These are phyloP conservation scores for Cephalotes varians DNA, from an alignment of 2,888 invertebrate genomes.

Conservation along the genomic window DNA sequence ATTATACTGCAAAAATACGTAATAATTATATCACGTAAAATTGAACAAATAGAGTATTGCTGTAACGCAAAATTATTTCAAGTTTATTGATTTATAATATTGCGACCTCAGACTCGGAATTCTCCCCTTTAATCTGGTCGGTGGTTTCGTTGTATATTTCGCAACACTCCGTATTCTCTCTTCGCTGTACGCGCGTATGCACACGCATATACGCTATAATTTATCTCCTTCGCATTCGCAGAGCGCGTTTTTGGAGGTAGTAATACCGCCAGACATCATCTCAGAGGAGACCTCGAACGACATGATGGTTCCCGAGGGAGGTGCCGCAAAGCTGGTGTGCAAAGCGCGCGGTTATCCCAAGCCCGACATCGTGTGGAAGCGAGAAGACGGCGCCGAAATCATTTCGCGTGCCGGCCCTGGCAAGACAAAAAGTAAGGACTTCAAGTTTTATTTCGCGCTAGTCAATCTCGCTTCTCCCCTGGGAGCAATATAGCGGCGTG, in stretches of 20 bases:
- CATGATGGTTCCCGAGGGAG: constrained; percentile 97
- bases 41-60: constrained; percentile 4
- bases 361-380: constrained; percentile 94
- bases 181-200: neutral
- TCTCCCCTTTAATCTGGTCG: constrained; percentile 18
- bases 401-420: constrained; percentile 91
- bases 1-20: neutral
- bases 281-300: constrained; percentile 97
- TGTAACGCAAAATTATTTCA: constrained; percentile 13
- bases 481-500: constrained; percentile 3
- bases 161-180: constrained; percentile 3
- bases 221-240: constrained; percentile 80
- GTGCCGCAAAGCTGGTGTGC: constrained; percentile 94
- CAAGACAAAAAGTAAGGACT: constrained; percentile 90
- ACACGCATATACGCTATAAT: constrained; percentile 16
- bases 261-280: constrained; percentile 95
- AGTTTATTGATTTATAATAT: constrained; percentile 42
- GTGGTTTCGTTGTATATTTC: constrained; percentile 8
- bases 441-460: constrained; percentile 31
- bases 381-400: constrained; percentile 94
- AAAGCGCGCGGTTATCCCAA: constrained; percentile 94
- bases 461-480: neutral
- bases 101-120: constrained; percentile 22
- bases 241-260: constrained; percentile 96
- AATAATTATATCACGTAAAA: neutral